phyloP scores from a whole-genome alignment of 2,113 vertebrate species.

The Elephas maximus region DNA sequence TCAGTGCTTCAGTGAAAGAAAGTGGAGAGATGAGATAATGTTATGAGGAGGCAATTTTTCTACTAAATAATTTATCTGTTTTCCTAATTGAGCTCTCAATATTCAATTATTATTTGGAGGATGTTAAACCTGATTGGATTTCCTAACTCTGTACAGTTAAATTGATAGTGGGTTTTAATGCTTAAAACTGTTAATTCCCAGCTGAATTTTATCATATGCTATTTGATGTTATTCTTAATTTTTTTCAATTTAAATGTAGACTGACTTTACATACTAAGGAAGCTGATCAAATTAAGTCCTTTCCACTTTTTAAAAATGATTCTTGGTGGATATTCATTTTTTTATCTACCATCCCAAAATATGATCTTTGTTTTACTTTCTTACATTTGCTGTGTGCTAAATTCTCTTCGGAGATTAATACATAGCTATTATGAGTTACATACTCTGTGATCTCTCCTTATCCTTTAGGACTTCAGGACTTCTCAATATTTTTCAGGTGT shows the following conservation, averaged over 20 bases:
- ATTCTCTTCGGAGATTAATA: slow-evolving; percentile 18
- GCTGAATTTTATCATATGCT: slow-evolving; percentile 13
- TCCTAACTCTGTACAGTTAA: slow-evolving; percentile 62
- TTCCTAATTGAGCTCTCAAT: slow-evolving; percentile 79
- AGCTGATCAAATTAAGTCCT: slow-evolving; percentile 24
- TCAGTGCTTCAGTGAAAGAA: slow-evolving; percentile 31
- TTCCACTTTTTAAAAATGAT: slow-evolving; percentile 7
- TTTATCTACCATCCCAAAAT: neutral
- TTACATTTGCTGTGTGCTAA: slow-evolving; percentile 16
- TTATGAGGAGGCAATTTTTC: slow-evolving; percentile 31
- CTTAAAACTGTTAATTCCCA: slow-evolving; percentile 74
- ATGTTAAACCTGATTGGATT: slow-evolving; percentile 77
- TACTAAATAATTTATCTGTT: slow-evolving; percentile 78
- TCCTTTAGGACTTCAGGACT: neutral
- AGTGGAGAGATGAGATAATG: slow-evolving; percentile 52
- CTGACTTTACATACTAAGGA: neutral
- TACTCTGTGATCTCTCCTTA: slow-evolving; percentile 13
- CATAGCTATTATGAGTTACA: neutral
- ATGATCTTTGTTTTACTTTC: slow-evolving; percentile 8
- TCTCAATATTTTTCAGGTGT: neutral
- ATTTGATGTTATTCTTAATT: slow-evolving; percentile 16
- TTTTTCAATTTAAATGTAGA: slow-evolving; percentile 44
- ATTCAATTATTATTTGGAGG: slow-evolving; percentile 79
- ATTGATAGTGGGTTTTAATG: slow-evolving; percentile 76
- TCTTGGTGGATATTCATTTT: neutral